Conservation (phyloP, 2,797 vertebrate species). For the Muscicapa comitata region DNA sequence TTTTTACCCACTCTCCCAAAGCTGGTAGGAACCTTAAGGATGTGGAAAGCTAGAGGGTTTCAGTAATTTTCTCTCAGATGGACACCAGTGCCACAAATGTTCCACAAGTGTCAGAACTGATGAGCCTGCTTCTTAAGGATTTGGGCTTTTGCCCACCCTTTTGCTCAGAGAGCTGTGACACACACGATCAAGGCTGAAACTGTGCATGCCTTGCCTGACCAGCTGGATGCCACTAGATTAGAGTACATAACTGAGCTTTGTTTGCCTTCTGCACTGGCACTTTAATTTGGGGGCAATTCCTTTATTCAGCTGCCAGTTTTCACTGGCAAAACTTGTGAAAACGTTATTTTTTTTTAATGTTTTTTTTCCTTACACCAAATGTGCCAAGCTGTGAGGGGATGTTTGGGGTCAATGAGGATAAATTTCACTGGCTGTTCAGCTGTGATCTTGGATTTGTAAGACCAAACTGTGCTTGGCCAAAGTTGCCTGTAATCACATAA, state of each 20-base stretch:
- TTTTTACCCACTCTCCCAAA: not conserved
- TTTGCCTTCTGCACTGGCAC: not conserved
- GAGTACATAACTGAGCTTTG: not conserved
- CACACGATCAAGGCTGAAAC: not conserved
- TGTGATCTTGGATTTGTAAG: not conserved
- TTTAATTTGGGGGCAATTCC: not conserved
- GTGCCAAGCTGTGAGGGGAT: not conserved
- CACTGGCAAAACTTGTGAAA: not conserved
- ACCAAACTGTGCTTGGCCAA: not conserved
- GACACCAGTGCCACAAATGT: not conserved
- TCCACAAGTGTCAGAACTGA: fast-evolving
- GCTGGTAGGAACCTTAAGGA: not conserved
- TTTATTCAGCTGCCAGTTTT: constrained; percentile 21
- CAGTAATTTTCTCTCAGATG: not conserved
- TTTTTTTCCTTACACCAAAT: not conserved
- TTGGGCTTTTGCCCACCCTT: not conserved
- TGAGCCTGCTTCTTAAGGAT: not conserved
- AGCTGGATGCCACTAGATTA: not conserved
- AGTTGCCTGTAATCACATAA: not conserved
- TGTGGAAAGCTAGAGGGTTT: not conserved
- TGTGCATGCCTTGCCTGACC: not conserved
- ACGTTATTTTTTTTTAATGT: not conserved
- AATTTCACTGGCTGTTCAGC: not conserved
- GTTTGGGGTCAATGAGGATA: not conserved
- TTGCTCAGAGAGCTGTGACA: not conserved